Base-by-base conservation (phyloP, 2,888 invertebrate genomes). In the Bugula neritina region DNA sequence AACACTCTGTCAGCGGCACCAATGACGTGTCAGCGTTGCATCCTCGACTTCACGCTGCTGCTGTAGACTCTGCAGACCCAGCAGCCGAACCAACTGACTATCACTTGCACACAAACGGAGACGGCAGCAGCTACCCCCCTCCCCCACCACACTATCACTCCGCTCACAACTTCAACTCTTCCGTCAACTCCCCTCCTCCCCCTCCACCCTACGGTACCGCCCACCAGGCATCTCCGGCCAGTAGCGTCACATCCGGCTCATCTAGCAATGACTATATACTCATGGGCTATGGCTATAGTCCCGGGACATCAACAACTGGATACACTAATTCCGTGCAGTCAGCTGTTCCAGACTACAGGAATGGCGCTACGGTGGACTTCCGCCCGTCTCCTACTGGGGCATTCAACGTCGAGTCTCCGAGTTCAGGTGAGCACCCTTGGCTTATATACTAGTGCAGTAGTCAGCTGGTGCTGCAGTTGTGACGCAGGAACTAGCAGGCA, bases 211-310 rank as follows among this genome's bases (percentile, higher is more conserved):
- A 63, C 31, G 31, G 27, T n/a, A 29, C 63, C 17, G 25, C 21
- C 27, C 63, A 63, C 27, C 63, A 63, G 27, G 25, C 63, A 13
- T 63, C 63, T 63, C 63, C 63, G n/a, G 63, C 63, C 34, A 63
- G 63, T 27, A 63, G 63, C n/a, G 34, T 63, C 31, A 63, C 63
- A 21, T 63, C 63, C 13, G 63, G 63, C 5, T 63, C 43, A 10
- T 43, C 63, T 10, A 63, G 63, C n/a, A 63, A 25, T 29, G 63
- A 63, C 63, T 63, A 63, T 27, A 5, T 63, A 13, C n/a, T 63
- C 27, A 5, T 29, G 5, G 27, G 31, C 5, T 63, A 25, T 3
- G 31, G 63, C 17, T 29, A 25, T 31, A 10, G 5, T 13, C 63
- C 63, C 27, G 43, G 10, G 5, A 43, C 43, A 17, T 5, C 43